phyloP scores from a whole-genome alignment of 2,113 vertebrate species.

The Ailuropoda melanoleuca region DNA sequence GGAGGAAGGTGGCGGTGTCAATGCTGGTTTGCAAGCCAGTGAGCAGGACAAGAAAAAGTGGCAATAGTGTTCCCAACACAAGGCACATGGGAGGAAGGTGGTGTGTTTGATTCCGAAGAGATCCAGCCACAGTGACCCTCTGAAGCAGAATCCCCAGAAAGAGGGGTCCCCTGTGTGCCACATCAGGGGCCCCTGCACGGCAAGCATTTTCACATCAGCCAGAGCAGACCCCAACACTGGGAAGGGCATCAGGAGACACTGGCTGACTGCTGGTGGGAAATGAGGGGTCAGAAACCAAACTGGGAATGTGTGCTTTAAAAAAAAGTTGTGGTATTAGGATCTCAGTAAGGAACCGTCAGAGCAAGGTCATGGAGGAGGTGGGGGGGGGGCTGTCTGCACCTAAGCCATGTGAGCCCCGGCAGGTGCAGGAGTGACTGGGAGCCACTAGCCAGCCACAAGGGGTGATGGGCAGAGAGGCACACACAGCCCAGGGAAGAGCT shows the following conservation, averaged over 20 bases:
- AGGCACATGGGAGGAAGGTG: background rate
- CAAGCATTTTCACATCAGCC: background rate
- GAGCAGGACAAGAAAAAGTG: background rate
- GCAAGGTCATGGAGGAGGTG: fast-evolving
- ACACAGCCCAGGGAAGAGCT: background rate
- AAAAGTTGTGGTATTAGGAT: background rate
- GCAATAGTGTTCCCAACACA: background rate
- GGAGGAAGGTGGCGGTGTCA: background rate
- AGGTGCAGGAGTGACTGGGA: background rate
- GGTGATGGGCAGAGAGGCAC: background rate
- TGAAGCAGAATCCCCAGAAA: background rate
- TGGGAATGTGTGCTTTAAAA: background rate
- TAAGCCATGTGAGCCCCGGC: background rate
- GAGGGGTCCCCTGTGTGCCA: background rate
- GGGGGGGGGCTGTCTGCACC: background rate
- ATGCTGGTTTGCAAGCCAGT: background rate
- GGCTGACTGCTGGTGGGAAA: background rate
- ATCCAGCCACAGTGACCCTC: background rate
- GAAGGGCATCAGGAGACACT: background rate
- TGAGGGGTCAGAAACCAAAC: background rate
- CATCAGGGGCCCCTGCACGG: background rate
- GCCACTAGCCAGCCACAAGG: background rate
- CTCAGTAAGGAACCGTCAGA: background rate
- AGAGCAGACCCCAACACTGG: background rate
- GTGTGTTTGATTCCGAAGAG: background rate